Conservation (phyloP, 1,140 invertebrate genomes). For the Drosophila miranda region DNA sequence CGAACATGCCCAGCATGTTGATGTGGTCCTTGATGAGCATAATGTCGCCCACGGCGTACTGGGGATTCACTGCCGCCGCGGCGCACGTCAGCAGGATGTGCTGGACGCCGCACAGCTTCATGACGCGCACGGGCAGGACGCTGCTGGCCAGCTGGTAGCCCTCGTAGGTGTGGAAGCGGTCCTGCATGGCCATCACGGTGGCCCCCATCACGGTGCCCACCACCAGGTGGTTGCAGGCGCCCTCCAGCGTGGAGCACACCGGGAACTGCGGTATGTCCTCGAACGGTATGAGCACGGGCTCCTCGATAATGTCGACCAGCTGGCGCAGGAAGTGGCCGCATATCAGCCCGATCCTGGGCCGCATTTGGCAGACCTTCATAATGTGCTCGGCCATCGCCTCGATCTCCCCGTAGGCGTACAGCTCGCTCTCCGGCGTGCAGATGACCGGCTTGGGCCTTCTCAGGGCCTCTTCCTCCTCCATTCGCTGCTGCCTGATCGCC, state of each 20-base stretch:
- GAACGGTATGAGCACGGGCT: conserved; percentile 90
- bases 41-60: conserved; percentile 94
- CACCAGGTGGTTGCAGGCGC: conserved; percentile 93
- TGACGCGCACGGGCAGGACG: conserved; percentile 94
- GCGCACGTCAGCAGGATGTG: conserved; percentile 95
- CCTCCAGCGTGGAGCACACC: conserved; percentile 91
- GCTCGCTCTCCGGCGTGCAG: conserved; percentile 33
- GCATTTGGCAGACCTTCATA: conserved; percentile 86
- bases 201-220: conserved; percentile 91
- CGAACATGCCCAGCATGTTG: conserved; percentile 91
- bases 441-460: conserved; percentile 21
- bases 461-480: conserved; percentile 13
- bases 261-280: conserved; percentile 95
- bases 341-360: conserved; percentile 94
- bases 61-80: conserved; percentile 93
- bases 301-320: conserved; percentile 89
- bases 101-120: conserved; percentile 95
- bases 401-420: conserved; percentile 87
- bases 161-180: conserved; percentile 96
- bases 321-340: conserved; percentile 94
- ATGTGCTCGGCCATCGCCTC: conserved; percentile 89
- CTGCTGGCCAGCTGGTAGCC: conserved; percentile 91
- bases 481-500: conserved; percentile 8
- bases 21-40: conserved; percentile 98
- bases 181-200: conserved; percentile 95